Base-by-base conservation (phyloP, 1,140 invertebrate species). In the Bactericera cockerelli region DNA sequence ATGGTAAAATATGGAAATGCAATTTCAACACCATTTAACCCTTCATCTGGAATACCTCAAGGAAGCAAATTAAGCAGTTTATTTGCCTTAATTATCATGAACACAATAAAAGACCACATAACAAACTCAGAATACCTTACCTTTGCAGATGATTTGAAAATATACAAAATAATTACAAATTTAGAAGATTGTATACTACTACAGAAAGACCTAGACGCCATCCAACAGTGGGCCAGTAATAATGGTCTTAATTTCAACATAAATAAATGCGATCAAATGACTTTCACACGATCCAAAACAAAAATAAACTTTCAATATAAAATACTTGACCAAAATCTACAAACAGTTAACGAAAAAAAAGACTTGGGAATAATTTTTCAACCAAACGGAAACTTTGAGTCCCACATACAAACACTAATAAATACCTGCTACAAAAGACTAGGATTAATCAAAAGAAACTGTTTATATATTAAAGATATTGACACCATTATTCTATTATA, bases 31-130 rank as follows among this genome's bases (percentile, higher is more conserved):
- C 22, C 42, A 49, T 49, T 19, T n/a, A 10, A 6, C 42, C 42
- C 42, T 4, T 19, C 22, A 4, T 49, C 42, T 19, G 42, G 42
- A n/a, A 49, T 49, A 16, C 42, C 42, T 6, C 42, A 49, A 22
- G 42, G 42, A 10, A 49, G 42, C 19, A 49, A 49, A 49, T n/a
- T 49, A 6, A 49, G 42, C 19, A 49, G 42, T 49, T n/a, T 49
- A 4, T 49, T 49, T 22, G n/a, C 22, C n/a, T 4, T 49, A 49
- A n/a, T 49, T 19, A 49, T 49, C 3, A 22, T 49, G n/a, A 49
- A 49, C 19, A 49, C 4, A 22, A 22, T 22, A 49, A 16, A 16
- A 22, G 8, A 8, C n/a, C 22, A 16, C 6, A 10, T 49, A 16
- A 49, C 6, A 16, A 10, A 16, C 8, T 19, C n/a, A 6, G n/a